Conservation (phyloP, 2,797 vertebrate species). For the Potorous gilbertii region DNA sequence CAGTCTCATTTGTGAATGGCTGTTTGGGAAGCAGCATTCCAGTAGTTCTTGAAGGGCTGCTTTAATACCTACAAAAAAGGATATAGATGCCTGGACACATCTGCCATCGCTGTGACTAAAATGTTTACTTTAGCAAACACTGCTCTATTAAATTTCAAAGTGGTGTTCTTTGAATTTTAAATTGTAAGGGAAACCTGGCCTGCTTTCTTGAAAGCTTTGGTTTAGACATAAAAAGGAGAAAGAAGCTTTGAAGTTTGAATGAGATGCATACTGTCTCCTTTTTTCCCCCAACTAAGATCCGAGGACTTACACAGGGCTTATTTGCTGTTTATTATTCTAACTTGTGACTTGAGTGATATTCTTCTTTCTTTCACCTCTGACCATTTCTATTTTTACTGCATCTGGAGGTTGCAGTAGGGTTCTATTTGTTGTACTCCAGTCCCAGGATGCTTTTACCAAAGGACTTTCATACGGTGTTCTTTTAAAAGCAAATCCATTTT, state of each 20-base stretch:
- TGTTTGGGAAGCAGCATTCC: constrained; percentile 28
- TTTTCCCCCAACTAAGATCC: constrained; percentile 50
- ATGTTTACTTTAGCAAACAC: constrained; percentile 85
- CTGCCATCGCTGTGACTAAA: constrained; percentile 77
- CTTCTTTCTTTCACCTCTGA: constrained; percentile 76
- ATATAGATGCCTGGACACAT: constrained; percentile 43
- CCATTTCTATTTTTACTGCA: constrained; percentile 54
- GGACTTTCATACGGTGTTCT: constrained; percentile 43
- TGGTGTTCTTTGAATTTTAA: constrained; percentile 85
- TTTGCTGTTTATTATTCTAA: constrained; percentile 79
- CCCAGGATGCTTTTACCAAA: constrained; percentile 19
- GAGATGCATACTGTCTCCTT: constrained; percentile 82
- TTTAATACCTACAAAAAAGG: constrained; percentile 53
- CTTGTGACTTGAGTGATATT: constrained; percentile 77
- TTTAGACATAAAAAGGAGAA: constrained; percentile 84
- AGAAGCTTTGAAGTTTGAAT: constrained; percentile 88
- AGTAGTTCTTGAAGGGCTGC: constrained; percentile 10
- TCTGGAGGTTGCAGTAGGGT: constrained; percentile 44
- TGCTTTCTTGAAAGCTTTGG: constrained; percentile 85
- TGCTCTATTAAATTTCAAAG: constrained; percentile 88
- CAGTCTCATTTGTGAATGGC: constrained; percentile 5
- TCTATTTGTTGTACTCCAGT: constrained; percentile 56
- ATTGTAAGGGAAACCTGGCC: constrained; percentile 87
- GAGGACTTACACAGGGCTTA: constrained; percentile 62
- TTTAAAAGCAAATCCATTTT: constrained; percentile 57